phyloP scores from a whole-genome alignment of 2,113 vertebrate species.

The Psilopsiagon aymara region DNA sequence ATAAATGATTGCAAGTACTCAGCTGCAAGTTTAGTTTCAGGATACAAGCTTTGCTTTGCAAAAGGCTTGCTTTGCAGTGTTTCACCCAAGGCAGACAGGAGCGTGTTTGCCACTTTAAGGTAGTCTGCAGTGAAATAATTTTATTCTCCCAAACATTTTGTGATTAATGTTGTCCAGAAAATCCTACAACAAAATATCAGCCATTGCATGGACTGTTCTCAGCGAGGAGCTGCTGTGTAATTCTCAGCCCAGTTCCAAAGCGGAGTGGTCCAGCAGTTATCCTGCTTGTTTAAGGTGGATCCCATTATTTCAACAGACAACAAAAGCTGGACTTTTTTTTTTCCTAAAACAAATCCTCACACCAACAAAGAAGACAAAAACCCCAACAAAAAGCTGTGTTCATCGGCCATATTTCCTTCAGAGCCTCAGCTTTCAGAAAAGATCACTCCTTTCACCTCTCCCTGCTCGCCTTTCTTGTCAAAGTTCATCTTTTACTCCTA shows the following conservation, averaged over 20 bases:
- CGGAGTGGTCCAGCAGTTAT: background rate
- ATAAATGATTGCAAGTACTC: background rate
- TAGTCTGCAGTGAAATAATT: background rate
- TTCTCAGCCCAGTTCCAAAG: background rate
- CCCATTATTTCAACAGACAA: background rate
- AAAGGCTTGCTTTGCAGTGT: background rate
- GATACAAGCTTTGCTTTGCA: background rate
- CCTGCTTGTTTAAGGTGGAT: background rate
- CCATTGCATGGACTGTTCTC: background rate
- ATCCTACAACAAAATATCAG: background rate
- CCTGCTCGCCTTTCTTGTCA: background rate
- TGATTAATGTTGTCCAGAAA: background rate
- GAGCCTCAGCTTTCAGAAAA: background rate
- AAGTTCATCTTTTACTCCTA: background rate
- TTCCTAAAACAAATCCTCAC: background rate
- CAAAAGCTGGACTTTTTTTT: background rate
- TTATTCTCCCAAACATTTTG: background rate
- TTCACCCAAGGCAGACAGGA: background rate
- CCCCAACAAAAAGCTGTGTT: rapidly evolving
- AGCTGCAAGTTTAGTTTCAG: background rate
- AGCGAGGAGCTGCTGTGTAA: background rate
- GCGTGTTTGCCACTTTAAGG: background rate
- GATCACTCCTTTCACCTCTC: background rate
- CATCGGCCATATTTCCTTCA: background rate
- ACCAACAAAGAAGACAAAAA: background rate